Conservation (phyloP, 2,888 invertebrate genomes). For the Endomychus coccineus region DNA sequence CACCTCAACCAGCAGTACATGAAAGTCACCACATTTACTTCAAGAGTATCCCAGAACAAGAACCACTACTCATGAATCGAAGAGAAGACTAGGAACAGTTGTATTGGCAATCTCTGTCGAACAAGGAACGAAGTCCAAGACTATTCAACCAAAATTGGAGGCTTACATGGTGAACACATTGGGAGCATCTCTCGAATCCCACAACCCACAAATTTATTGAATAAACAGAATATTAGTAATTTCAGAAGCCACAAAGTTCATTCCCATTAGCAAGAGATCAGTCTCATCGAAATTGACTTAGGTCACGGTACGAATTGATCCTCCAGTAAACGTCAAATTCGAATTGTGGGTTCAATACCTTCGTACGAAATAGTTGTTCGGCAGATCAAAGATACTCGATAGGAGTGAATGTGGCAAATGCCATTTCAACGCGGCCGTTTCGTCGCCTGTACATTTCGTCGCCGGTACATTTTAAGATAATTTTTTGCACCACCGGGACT, state of each 20-base stretch:
- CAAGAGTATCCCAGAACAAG: conserved; percentile 50
- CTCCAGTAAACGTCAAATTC: conserved; percentile 33
- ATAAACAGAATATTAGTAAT: conserved; percentile 48
- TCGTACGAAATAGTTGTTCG: conserved; percentile 67
- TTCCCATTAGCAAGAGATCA: conserved; percentile 46
- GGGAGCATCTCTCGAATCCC: conserved; percentile 83
- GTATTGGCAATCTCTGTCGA: conserved; percentile 49
- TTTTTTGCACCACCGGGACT: no score
- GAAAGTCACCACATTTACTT: conserved; percentile 38
- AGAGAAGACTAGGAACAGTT: conserved; percentile 47
- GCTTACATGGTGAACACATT: conserved; percentile 91
- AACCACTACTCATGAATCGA: conserved; percentile 39
- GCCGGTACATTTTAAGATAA: no score
- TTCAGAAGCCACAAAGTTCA: conserved; percentile 50
- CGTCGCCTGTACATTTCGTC: no score
- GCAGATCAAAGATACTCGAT: conserved; percentile 79
- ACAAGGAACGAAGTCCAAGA: conserved; percentile 26
- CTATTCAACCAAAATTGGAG: conserved; percentile 60
- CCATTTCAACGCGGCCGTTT: no score
- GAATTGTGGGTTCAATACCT: conserved; percentile 31
- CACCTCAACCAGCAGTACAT: conserved; percentile 42
- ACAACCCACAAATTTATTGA: conserved; percentile 55
- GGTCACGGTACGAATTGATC: conserved; percentile 45
- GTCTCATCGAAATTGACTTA: conserved; percentile 59
- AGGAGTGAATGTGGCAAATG: conserved; percentile 62